Base-by-base conservation (phyloP, 2,797 vertebrate species). In the Leptatherina wallacei region DNA sequence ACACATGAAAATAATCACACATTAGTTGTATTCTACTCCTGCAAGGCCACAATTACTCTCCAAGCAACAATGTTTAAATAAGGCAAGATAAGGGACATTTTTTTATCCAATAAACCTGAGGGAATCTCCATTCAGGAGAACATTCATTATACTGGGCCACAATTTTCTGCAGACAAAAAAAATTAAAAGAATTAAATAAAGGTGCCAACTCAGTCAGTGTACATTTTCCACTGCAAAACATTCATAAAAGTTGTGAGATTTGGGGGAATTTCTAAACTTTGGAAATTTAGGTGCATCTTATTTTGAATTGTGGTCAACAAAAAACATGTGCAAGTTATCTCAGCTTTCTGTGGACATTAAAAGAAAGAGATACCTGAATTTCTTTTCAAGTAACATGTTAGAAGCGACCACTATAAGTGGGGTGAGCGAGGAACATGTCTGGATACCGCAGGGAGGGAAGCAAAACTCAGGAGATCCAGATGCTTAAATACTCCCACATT, bases 11-110 rank as follows among this genome's bases (percentile, higher is more conserved):
- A 52, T 22, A 57, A 77, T 38, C 57, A 68, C 27, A 73, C 47
- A 36, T 18, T 36, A 33, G 54, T 56, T 32, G 57, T 38, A 52
- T 60, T 76, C 51, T 49, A 56, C 75, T 74, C 74, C 71, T 81
- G 38, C 86, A 93, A 92, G 82, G 86, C 88, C 78, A 83, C 74
- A 67, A 78, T 58, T 66, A 42, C 68, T 71, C 69, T 49, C 51
- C 47, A 70, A 87, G 74, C 60, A 42, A 30, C 58, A 82, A 69
- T 61, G 81, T 71, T 64, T 71, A 88, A 56, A 76, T 91, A 94
- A 95, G 93, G 93, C 93, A 93, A 88, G 60, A 80, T 44, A 32
- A 75, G 71, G 78, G 67, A 78, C 61, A 72, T 81, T 78, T 60
- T 79, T 70, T 65, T 69, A 79, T 57, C 62, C 65, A 61, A 67